Base-by-base conservation (phyloP, 1,140 invertebrate species). In the Globodera ellingtonae region DNA sequence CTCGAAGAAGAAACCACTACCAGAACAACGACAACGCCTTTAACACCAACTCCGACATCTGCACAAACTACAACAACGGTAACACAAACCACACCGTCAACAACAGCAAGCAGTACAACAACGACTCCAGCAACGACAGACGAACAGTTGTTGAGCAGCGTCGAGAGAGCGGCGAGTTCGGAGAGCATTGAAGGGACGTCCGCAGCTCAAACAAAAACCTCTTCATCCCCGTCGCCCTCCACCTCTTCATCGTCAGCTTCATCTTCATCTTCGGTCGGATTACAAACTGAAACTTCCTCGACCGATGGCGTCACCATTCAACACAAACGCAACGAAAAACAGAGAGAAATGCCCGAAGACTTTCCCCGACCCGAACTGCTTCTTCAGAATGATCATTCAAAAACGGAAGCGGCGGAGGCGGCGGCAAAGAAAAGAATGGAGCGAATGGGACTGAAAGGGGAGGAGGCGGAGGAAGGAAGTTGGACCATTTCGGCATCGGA, bases 311-410 rank as follows among this genome's bases (percentile, higher is more conserved):
- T 50, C 52, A n/a, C 78, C 18, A 56, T 48, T 66, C 24, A 48
- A 21, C 72, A 65, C 62, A 81, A 82, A 72, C 7, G 65, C 73
- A 7, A 35, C 75, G 48, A 77, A 77, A 46, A 21, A 10, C 62
- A 69, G 65, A 24, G 69, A 77, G 15, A 50, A 24, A 56, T 78
- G 56, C 6, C 46, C 9, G 21, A 70, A 15, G 83, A 84, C 52
- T 84, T 84, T 48, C 83, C 83, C 0, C 79, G 81, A 47, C 83
- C 83, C 24, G 72, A 35, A 47, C 52, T 78, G 52, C 56, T 84
- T 10, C 78, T 75, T 56, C 72, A 76, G 4, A 73, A 69, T n/a
- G 84, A 82, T 48, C 59, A 82, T 50, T 72, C 48, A 7, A 77
- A 56, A 46, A 44, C 24, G 9, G 75, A 35, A 72, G 52, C 10